These are phyloP conservation scores for Galaxias olidus DNA, from an alignment of 2,797 vertebrate genomes.

Conservation along the genomic window DNA sequence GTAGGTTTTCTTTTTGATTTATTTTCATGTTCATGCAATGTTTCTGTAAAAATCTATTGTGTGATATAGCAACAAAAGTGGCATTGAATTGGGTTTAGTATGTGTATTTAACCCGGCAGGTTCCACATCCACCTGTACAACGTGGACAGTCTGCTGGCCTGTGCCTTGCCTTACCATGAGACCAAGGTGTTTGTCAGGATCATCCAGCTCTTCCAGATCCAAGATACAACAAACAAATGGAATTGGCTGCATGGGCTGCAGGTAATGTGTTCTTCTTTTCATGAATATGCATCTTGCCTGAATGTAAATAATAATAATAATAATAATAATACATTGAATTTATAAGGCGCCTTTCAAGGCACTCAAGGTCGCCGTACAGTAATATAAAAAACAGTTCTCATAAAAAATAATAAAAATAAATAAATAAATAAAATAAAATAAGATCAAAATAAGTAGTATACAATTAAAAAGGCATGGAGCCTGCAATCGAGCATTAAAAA, in stretches of 20 bases:
- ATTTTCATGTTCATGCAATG: too few species aligned
- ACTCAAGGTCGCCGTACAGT: too few species aligned
- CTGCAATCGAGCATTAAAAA: too few species aligned
- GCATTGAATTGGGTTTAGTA: not conserved
- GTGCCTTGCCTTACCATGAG: constrained; percentile 90
- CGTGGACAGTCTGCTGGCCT: constrained; percentile 85
- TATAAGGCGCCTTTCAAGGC: too few species aligned
- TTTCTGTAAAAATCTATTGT: not conserved
- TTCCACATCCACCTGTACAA: constrained; percentile 96
- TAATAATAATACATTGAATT: too few species aligned
- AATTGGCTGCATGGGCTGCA: constrained; percentile 89
- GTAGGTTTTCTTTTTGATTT: constrained; percentile 58
- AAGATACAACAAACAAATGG: constrained; percentile 85
- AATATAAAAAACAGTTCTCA: too few species aligned
- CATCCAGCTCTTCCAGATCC: constrained; percentile 87
- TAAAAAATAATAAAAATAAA: too few species aligned
- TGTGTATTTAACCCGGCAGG: constrained; percentile 56
- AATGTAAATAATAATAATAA: too few species aligned
- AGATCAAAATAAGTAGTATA: too few species aligned
- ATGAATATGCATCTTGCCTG: too few species aligned
- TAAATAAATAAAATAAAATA: too few species aligned
- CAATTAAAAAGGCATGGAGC: too few species aligned
- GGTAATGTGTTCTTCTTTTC: constrained; percentile 66
- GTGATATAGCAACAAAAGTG: not conserved
- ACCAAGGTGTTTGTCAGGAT: constrained; percentile 91